These are phyloP conservation scores for Grantiella picta DNA, from an alignment of 2,113 vertebrate genomes.

Conservation along the genomic window DNA sequence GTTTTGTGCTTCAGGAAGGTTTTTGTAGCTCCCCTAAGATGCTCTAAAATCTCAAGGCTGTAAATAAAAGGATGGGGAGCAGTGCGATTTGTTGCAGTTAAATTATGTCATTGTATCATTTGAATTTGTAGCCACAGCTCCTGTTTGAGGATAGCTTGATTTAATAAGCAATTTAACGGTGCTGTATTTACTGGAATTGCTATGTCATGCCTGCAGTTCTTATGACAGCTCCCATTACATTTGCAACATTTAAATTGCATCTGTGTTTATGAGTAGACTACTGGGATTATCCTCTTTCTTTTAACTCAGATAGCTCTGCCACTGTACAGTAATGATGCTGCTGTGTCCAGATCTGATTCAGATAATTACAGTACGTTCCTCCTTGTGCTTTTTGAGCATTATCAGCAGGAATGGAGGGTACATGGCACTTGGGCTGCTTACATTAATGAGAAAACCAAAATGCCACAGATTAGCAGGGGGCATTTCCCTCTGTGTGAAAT, in stretches of 20 bases:
- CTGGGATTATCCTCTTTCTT: neutral
- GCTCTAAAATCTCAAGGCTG: neutral
- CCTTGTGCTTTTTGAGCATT: neutral
- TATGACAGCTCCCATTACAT: neutral
- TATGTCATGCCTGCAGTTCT: conserved; percentile 22
- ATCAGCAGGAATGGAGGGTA: neutral
- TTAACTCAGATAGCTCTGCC: neutral
- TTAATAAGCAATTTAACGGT: conserved; percentile 29
- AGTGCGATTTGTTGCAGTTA: neutral
- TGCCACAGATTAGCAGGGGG: neutral
- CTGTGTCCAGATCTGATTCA: neutral
- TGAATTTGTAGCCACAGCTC: neutral
- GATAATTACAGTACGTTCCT: neutral
- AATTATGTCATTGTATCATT: neutral
- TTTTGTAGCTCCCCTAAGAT: neutral
- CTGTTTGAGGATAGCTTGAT: neutral
- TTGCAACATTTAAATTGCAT: conserved; percentile 14
- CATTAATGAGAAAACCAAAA: neutral
- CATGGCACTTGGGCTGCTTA: neutral
- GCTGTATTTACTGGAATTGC: conserved; percentile 24
- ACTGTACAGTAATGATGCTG: neutral
- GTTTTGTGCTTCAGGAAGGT: neutral
- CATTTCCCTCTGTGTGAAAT: neutral
- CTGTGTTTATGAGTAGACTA: neutral
- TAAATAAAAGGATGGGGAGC: neutral